Evolutionary conservation across 2,888 invertebrate genomes (phyloP), one percentile per base, ranked within the genome.

Genomic region (Cheilosia soror): DNA sequence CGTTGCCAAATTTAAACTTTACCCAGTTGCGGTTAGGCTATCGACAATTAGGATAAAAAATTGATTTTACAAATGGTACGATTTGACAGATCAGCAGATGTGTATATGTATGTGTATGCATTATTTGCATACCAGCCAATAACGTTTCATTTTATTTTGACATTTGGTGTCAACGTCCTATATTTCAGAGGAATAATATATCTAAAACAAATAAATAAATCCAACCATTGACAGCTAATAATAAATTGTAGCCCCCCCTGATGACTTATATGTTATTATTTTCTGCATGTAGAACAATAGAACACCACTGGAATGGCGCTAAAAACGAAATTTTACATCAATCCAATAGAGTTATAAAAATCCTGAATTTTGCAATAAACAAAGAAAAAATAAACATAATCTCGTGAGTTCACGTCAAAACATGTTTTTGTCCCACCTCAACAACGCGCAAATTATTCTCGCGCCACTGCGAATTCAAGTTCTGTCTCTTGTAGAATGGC

Each of bases 381-480:
- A 79, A 79, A 79, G 84, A 79, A 72, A 44, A 42, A 73, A n/a
- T n/a, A 55, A 42, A 40, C 15, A 15, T 20, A 60, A 69, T 78
- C 62, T 63, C 78, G 44, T 71, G 71, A 57, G 63, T 68, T 68
- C 66, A 68, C 63, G 55, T 69, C 72, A 77, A 83, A 84, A 76
- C 84, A 76, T 80, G 84, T 84, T 80, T 79, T 37, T 53, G 73
- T 79, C 80, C 71, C 71, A 66, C 65, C 80, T 71, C 75, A 84
- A 76, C 71, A 60, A 31, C 44, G 51, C 58, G 58, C 53, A 84
- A 84, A 75, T 69, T 51, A 84, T 84, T 80, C 80, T 80, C 84
- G 79, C 75, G 84, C 84, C 75, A 79, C 66, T 51, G 66, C 53
- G 53, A 80, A 66, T 71, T 80, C 84, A 69, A 84, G 84, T 84